phyloP scores from a whole-genome alignment of 30 jellyfish, hydroid and myxozoan species.

The Aurelia aurita complex sp. Pacific region DNA sequence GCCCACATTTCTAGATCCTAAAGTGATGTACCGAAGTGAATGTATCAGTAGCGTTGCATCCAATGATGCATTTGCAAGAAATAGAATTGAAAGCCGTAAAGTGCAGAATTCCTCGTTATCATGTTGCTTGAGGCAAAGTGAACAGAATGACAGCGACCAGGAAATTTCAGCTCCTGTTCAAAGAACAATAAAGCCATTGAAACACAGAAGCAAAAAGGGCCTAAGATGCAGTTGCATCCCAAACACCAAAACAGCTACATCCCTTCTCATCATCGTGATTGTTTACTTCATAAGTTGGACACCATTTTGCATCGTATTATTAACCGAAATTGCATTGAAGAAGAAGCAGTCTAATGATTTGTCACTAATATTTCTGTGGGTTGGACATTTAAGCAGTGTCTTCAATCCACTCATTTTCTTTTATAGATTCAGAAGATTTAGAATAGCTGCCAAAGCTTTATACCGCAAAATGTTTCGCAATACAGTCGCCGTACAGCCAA shows the following conservation, averaged over 20 bases:
- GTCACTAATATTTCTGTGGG: constrained; percentile 46
- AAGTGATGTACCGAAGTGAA: too few species aligned
- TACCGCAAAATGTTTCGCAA: neutral
- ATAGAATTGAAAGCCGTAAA: too few species aligned
- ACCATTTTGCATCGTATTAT: constrained; percentile 48
- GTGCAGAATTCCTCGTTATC: too few species aligned
- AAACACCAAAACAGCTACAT: constrained; percentile 32
- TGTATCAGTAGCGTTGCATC: too few species aligned
- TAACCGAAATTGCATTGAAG: constrained; percentile 31
- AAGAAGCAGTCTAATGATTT: constrained; percentile 10
- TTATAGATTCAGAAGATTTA: constrained; percentile 34
- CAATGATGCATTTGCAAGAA: too few species aligned
- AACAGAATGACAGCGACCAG: neutral
- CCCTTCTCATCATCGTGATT: constrained; percentile 42
- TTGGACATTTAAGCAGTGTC: constrained; percentile 55
- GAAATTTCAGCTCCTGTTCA: neutral
- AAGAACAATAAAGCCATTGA: neutral
- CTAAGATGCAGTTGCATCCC: constrained; percentile 40
- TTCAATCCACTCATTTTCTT: constrained; percentile 35
- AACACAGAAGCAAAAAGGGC: neutral
- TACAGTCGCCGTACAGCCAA: neutral
- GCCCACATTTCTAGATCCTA: too few species aligned
- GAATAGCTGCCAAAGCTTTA: constrained; percentile 16
- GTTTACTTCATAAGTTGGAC: constrained; percentile 56
- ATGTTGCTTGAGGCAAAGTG: too few species aligned